Evolutionary conservation across 2,797 vertebrate species (phyloP).

Genomic region (Selene dorsalis): DNA sequence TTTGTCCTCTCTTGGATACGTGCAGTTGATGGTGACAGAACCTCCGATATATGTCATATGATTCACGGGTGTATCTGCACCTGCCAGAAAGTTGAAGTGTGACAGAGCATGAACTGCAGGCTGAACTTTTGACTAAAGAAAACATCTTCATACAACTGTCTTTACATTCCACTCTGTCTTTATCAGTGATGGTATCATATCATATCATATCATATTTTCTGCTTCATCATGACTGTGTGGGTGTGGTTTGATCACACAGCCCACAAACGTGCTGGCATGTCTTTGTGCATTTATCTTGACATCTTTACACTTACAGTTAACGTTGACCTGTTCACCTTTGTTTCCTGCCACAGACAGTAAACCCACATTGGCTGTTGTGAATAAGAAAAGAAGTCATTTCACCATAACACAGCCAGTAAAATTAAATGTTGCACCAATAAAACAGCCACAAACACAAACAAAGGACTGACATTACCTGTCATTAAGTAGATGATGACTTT

Average conservation of each 20-base stretch:
- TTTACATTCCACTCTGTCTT: background rate
- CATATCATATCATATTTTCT: no score
- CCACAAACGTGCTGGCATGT: background rate
- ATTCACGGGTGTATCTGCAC: background rate
- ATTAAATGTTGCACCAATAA: background rate
- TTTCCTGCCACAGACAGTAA: background rate
- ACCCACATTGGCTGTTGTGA: conserved; percentile 17
- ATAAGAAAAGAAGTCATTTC: background rate
- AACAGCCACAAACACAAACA: background rate
- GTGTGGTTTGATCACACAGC: no score
- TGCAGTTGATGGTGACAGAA: conserved; percentile 44
- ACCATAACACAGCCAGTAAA: background rate
- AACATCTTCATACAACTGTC: background rate
- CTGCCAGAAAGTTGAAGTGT: conserved; percentile 22
- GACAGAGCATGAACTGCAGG: background rate
- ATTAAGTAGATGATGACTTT: conserved; percentile 23
- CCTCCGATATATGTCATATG: background rate
- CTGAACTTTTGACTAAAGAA: background rate
- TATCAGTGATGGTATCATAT: no score
- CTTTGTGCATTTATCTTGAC: background rate
- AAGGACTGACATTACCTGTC: conserved; percentile 42
- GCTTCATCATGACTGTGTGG: no score
- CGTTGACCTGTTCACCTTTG: fast-evolving
- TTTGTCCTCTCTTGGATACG: background rate
- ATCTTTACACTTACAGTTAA: conserved; percentile 37